Evolutionary conservation across 30 jellyfish, hydroid and myxozoan genomes (phyloP).

Genomic region (Turritopsis dohrnii): DNA sequence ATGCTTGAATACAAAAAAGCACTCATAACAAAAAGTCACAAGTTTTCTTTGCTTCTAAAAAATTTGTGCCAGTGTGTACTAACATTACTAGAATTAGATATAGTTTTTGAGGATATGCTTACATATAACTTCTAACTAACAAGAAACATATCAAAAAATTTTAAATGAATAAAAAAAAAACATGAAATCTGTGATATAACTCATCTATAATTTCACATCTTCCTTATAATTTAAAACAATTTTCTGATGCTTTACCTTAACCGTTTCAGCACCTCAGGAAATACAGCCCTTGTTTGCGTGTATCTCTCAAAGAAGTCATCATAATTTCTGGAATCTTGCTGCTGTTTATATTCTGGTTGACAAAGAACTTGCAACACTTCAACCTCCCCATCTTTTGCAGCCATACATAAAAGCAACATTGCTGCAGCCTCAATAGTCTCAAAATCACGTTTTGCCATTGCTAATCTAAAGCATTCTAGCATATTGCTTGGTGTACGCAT

Average conservation of each 20-base stretch:
- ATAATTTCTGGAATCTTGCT: neutral
- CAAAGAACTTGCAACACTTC: conserved; percentile 38
- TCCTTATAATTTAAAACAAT: too few relatives aligned
- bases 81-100: too few relatives aligned
- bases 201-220: too few relatives aligned
- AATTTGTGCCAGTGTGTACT: too few relatives aligned
- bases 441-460: conserved; percentile 36
- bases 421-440: conserved; percentile 47
- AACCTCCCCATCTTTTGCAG: conserved; percentile 53
- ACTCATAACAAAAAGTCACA: too few relatives aligned
- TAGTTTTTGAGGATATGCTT: too few relatives aligned
- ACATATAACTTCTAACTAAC: too few relatives aligned
- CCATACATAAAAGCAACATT: conserved; percentile 62
- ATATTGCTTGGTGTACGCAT: conserved; percentile 69
- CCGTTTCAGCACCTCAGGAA: neutral
- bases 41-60: too few relatives aligned
- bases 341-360: neutral
- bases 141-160: too few relatives aligned
- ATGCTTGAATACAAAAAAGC: too few relatives aligned
- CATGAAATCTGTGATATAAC: too few relatives aligned
- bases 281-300: neutral
- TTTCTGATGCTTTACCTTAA: neutral
- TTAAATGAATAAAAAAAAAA: too few relatives aligned
- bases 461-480: conserved; percentile 45
- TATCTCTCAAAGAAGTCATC: conserved; percentile 21